Conservation (phyloP, 2,113 vertebrate species). For the Bucco capensis region DNA sequence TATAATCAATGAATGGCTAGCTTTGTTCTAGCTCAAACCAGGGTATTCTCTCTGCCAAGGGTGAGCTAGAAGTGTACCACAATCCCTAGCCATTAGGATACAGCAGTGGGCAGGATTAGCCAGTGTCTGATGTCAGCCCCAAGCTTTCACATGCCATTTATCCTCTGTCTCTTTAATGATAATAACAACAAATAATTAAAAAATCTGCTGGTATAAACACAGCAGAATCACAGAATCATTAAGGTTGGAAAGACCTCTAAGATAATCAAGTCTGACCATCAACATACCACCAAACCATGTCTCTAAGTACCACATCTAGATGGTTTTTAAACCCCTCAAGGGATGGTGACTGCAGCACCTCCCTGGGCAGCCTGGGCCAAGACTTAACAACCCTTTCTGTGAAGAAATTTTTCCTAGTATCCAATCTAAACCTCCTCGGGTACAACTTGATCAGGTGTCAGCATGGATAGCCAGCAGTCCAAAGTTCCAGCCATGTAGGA, state of each 20-base stretch:
- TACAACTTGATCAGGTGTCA: too few relatives aligned
- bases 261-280: too few relatives aligned
- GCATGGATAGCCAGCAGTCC: background rate
- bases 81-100: background rate
- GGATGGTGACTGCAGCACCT: too few relatives aligned
- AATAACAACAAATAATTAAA: background rate
- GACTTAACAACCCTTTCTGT: too few relatives aligned
- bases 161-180: background rate
- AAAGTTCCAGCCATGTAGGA: background rate
- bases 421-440: too few relatives aligned
- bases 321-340: too few relatives aligned
- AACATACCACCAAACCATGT: too few relatives aligned
- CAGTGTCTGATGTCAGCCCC: background rate
- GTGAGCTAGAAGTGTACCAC: background rate
- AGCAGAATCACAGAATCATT: too few relatives aligned
- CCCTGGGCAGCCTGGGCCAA: too few relatives aligned
- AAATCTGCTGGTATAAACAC: background rate
- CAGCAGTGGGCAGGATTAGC: background rate
- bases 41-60: background rate
- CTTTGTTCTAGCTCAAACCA: background rate
- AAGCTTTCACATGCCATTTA: background rate
- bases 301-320: too few relatives aligned
- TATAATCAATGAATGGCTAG: background rate
- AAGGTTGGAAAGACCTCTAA: too few relatives aligned
- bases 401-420: too few relatives aligned